Evolutionary conservation across 1,140 invertebrate species (phyloP).

Genomic region (Oncopodura yosiiana): DNA sequence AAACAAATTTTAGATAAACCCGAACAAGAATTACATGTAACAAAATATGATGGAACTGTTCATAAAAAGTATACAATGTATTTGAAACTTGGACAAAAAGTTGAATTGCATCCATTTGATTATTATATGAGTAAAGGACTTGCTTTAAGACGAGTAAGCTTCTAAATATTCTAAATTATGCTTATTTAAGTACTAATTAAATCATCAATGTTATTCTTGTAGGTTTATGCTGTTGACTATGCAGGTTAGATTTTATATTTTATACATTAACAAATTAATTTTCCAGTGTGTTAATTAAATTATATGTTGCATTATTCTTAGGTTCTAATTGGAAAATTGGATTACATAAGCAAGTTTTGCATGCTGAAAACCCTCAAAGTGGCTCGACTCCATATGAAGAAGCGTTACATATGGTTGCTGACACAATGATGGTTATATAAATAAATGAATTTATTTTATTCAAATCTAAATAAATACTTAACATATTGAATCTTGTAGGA

Average conservation of each 20-base stretch:
- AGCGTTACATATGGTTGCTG: conserved; percentile 14
- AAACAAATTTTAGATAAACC: conserved; percentile 16
- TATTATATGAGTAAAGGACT: conserved; percentile 22
- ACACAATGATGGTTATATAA: conserved; percentile 15
- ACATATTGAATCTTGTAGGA: too few species aligned
- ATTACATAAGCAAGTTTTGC: conserved; percentile 13
- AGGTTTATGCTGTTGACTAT: conserved; percentile 25
- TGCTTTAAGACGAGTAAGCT: conserved; percentile 15
- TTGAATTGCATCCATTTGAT: conserved; percentile 22
- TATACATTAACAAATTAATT: neutral
- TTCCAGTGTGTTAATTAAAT: neutral
- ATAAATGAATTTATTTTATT: too few species aligned
- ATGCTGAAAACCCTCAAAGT: conserved; percentile 7
- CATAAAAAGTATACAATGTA: conserved; percentile 20
- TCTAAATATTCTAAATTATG: too few species aligned
- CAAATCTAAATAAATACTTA: too few species aligned
- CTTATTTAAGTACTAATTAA: too few species aligned
- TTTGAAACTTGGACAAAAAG: conserved; percentile 4
- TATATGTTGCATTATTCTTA: conserved; percentile 1
- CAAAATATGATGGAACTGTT: conserved; percentile 14
- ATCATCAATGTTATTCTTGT: too few species aligned
- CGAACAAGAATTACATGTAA: conserved; percentile 20
- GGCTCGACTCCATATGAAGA: conserved; percentile 22
- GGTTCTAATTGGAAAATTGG: conserved; percentile 28
- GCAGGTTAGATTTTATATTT: conserved; percentile 15